Conservation (phyloP, 2,113 vertebrate genomes). For the Labeo rohita region DNA sequence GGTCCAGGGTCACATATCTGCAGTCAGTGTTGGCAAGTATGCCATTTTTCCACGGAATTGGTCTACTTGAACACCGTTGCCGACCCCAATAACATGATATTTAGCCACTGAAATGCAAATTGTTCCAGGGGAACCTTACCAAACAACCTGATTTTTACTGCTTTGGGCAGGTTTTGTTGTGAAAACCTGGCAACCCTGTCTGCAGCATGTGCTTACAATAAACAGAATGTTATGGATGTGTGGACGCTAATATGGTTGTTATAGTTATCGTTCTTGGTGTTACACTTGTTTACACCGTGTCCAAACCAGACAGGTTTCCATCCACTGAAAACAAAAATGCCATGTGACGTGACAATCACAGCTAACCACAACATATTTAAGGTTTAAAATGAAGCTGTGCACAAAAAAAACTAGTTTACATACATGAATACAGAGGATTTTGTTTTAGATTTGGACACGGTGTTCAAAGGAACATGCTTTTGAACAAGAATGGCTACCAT, state of each 20-base stretch:
- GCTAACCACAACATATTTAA: background rate
- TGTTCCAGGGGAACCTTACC: too few relatives aligned
- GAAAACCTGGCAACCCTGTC: too few relatives aligned
- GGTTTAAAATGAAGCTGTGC: background rate
- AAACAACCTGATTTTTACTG: too few relatives aligned
- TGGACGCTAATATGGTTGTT: background rate
- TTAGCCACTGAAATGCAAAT: too few relatives aligned
- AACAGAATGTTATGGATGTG: background rate
- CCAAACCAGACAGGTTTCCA: background rate
- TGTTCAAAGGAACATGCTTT: constrained; percentile 10
- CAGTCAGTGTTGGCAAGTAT: too few relatives aligned
- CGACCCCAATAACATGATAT: too few relatives aligned
- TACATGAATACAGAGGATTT: background rate
- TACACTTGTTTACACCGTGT: background rate
- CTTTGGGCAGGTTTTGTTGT: too few relatives aligned
- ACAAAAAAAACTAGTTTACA: background rate
- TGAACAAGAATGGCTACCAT: background rate
- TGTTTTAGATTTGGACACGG: background rate
- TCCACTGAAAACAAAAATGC: background rate
- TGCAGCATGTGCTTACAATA: background rate
- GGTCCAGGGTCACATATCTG: too few relatives aligned
- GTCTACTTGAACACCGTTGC: too few relatives aligned
- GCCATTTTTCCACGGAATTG: too few relatives aligned
- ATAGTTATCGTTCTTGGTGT: background rate
- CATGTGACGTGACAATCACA: background rate